phyloP scores from a whole-genome alignment of 2,888 invertebrate species.

The Zaprionus bogoriensis region DNA sequence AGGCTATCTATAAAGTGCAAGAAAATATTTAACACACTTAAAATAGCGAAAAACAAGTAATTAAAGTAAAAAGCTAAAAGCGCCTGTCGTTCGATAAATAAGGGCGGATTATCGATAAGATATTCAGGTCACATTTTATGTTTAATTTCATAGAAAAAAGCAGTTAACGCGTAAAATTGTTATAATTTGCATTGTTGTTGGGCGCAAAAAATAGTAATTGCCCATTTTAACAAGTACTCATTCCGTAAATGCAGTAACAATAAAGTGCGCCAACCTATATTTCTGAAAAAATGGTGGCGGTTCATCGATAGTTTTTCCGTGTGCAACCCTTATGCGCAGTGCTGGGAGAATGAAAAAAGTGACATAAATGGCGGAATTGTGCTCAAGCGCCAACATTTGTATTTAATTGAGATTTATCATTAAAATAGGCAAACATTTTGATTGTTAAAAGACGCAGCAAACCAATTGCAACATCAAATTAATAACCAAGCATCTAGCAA shows the following conservation, averaged over 20 bases:
- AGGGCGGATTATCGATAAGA: constrained; percentile 27
- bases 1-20: background rate
- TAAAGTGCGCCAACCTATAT: constrained; percentile 39
- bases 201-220: no score
- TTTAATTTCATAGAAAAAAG: no score
- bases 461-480: constrained; percentile 23
- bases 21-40: background rate
- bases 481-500: constrained; percentile 27
- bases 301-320: constrained; percentile 20
- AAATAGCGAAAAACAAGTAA: background rate
- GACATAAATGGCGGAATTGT: constrained; percentile 82
- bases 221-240: no score
- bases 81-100: constrained; percentile 24
- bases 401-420: constrained; percentile 71
- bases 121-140: constrained; percentile 1
- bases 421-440: constrained; percentile 40
- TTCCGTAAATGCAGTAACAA: no score
- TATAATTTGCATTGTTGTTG: no score
- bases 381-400: constrained; percentile 77
- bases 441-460: constrained; percentile 27
- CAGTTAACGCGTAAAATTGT: no score
- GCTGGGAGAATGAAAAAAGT: constrained; percentile 77
- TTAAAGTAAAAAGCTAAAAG: background rate
- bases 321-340: constrained; percentile 42
- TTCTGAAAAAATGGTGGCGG: constrained; percentile 27